These are phyloP conservation scores for Ptyas mucosa DNA, from an alignment of 2,113 vertebrate species.

Conservation along the genomic window DNA sequence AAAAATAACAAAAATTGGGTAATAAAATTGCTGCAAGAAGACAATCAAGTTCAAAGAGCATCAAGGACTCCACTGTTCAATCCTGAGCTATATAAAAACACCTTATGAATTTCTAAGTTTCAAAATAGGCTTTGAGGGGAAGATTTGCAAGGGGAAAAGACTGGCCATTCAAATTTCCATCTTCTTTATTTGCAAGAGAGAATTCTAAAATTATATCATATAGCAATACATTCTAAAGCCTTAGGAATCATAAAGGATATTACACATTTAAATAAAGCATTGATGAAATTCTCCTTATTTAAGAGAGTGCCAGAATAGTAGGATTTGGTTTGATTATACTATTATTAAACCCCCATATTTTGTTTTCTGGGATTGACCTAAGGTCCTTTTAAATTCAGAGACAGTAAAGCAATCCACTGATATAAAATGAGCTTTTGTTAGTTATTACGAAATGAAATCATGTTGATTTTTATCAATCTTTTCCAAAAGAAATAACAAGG, in stretches of 20 bases:
- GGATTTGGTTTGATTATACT: neutral
- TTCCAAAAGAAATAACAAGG: neutral
- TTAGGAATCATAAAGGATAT: neutral
- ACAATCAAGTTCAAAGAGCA: neutral
- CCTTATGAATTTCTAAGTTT: neutral
- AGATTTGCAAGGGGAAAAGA: neutral
- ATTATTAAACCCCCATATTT: neutral
- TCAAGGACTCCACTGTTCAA: neutral
- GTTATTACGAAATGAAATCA: neutral
- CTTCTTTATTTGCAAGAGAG: neutral
- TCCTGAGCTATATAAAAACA: neutral
- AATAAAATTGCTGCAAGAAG: neutral
- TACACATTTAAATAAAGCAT: neutral
- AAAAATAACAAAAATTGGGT: neutral
- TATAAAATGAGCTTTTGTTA: neutral
- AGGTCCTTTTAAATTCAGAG: neutral
- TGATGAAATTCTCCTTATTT: neutral
- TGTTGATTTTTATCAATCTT: neutral
- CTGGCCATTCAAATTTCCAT: neutral
- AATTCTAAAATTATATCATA: neutral
- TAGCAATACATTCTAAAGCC: neutral
- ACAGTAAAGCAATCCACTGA: neutral
- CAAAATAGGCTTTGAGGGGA: neutral
- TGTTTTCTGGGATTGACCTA: neutral
- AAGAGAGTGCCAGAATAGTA: neutral